These are phyloP conservation scores for Petrosia ficiformis DNA, from an alignment of 37 sponge, comb jelly and placozoan genomes.

Conservation along the genomic window DNA sequence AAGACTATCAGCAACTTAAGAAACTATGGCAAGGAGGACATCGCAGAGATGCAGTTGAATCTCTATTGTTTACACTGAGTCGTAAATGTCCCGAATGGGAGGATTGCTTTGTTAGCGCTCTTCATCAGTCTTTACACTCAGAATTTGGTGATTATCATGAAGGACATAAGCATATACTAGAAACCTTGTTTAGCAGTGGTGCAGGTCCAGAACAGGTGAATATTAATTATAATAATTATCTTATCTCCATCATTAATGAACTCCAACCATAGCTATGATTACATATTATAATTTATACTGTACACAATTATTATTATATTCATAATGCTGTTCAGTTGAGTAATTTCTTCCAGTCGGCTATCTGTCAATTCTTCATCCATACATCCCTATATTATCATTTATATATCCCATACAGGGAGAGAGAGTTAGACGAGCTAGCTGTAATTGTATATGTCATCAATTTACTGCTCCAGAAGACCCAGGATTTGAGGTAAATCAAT, in stretches of 20 bases:
- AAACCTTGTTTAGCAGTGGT: neutral
- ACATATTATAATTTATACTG: too few species aligned
- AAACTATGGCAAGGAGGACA: slow-evolving; percentile 1
- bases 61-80: neutral
- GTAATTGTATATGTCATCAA: slow-evolving; percentile 7
- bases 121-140: neutral
- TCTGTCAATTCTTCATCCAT: too few species aligned
- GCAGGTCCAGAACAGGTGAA: neutral
- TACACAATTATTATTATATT: too few species aligned
- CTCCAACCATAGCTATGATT: too few species aligned
- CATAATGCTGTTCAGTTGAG: too few species aligned
- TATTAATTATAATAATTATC: too few species aligned
- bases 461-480: neutral
- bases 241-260: too few species aligned
- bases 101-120: neutral
- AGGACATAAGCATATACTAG: slow-evolving; percentile 13
- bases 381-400: too few species aligned
- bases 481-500: neutral
- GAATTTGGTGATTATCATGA: slow-evolving; percentile 5
- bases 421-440: neutral
- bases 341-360: too few species aligned
- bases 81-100: slow-evolving; percentile 12
- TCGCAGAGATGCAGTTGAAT: neutral
- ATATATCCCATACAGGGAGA: neutral
- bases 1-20: slow-evolving; percentile 4